Percentiles rank a stretch among this genome's conserved stretches.
phyloP scores from a whole-genome alignment of 2,113 vertebrate genomes.

The Agelaius phoeniceus region DNA sequence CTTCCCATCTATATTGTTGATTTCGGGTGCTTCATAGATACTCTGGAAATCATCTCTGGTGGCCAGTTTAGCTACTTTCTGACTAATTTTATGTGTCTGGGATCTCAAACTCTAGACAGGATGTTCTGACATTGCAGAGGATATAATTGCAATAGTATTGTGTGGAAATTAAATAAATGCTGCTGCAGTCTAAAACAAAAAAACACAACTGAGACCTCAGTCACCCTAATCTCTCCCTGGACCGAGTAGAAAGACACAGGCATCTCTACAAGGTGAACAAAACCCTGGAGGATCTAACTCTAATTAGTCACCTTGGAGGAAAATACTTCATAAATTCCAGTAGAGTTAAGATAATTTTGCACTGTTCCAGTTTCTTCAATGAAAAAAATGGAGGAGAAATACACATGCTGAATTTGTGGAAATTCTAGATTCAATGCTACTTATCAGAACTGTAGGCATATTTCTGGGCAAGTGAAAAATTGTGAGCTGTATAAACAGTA shows the following conservation, averaged over 20 bases:
- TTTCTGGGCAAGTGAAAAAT: background rate
- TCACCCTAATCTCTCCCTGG: background rate
- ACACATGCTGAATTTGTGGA: background rate
- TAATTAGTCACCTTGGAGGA: background rate
- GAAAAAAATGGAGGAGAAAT: background rate
- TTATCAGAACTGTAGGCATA: background rate
- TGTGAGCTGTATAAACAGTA: background rate
- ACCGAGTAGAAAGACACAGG: background rate
- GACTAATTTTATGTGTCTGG: background rate
- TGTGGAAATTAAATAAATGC: background rate
- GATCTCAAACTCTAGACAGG: background rate
- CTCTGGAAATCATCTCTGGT: background rate
- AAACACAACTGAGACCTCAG: background rate
- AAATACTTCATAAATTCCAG: background rate
- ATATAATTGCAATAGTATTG: background rate
- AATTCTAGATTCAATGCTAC: background rate
- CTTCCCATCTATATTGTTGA: background rate
- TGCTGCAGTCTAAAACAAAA: background rate
- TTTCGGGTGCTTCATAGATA: background rate
- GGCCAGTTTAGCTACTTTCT: background rate
- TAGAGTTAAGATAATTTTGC: background rate
- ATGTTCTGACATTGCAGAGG: background rate
- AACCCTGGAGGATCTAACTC: background rate
- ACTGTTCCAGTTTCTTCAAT: background rate
- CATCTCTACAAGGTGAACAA: background rate